phyloP scores from a whole-genome alignment of 2,113 vertebrate genomes.

The Lampris incognitus region DNA sequence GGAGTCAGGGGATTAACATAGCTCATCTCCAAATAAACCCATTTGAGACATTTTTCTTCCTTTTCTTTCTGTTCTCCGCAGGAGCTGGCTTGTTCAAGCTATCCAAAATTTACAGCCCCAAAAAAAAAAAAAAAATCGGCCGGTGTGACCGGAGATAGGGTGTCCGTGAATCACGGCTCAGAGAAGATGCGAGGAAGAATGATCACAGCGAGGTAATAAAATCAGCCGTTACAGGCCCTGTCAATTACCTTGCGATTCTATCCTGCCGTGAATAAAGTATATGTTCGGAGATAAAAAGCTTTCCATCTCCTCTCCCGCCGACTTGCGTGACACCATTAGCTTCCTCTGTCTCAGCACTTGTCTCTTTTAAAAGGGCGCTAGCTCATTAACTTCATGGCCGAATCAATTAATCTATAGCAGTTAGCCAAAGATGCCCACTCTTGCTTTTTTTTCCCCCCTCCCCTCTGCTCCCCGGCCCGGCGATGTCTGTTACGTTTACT shows the following conservation, averaged over 20 bases:
- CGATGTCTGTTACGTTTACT: conserved; percentile 41
- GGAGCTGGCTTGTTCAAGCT: neutral
- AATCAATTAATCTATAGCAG: conserved; percentile 83
- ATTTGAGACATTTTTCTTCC: too few species aligned
- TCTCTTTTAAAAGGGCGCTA: conserved; percentile 77
- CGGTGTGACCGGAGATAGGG: neutral
- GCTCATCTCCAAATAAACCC: conserved; percentile 16
- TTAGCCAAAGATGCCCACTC: conserved; percentile 76
- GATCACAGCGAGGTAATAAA: conserved; percentile 46
- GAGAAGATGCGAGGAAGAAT: conserved; percentile 12
- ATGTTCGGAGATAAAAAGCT: conserved; percentile 58
- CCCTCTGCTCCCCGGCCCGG: conserved; percentile 36
- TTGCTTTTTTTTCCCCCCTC: conserved; percentile 50
- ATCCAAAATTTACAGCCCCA: neutral
- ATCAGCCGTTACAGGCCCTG: conserved; percentile 47
- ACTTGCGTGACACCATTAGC: conserved; percentile 70
- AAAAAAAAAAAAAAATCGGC: neutral
- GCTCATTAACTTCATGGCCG: conserved; percentile 79
- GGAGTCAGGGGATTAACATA: neutral
- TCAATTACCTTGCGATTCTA: conserved; percentile 61
- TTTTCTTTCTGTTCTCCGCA: too few species aligned
- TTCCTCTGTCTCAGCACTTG: conserved; percentile 70
- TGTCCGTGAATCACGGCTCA: conserved; percentile 5
- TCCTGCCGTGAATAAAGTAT: conserved; percentile 59
- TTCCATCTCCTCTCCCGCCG: conserved; percentile 50